These are phyloP conservation scores for Coendou prehensilis DNA, from an alignment of 2,797 vertebrate genomes.

Conservation along the genomic window DNA sequence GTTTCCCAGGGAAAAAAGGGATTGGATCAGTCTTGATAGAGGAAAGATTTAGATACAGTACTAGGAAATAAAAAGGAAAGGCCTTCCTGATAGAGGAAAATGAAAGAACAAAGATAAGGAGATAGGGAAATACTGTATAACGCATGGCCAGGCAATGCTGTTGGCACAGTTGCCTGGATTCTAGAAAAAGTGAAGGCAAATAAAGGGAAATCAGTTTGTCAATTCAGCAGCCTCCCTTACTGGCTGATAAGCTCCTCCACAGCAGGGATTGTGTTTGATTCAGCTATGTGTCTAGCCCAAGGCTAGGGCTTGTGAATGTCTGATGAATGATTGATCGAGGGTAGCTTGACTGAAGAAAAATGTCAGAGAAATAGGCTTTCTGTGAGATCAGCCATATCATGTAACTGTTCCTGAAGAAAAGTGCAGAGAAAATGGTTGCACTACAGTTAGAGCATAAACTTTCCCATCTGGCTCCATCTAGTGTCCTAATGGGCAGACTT, in stretches of 20 bases:
- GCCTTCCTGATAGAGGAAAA: neutral
- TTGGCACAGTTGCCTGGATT: neutral
- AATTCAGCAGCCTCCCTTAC: neutral
- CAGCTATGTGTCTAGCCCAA: slow-evolving; percentile 39
- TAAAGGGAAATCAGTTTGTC: slow-evolving; percentile 33
- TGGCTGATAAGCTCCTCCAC: neutral
- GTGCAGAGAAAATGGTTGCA: slow-evolving; percentile 75
- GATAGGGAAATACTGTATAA: neutral
- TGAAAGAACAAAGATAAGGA: slow-evolving; percentile 31
- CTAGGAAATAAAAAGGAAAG: neutral
- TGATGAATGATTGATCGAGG: slow-evolving; percentile 67
- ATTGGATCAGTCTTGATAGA: neutral
- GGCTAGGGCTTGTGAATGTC: slow-evolving; percentile 41
- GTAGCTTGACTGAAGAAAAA: slow-evolving; percentile 45
- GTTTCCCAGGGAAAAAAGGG: neutral
- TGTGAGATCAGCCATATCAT: slow-evolving; percentile 61
- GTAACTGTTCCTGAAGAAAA: slow-evolving; percentile 57
- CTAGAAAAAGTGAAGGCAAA: neutral
- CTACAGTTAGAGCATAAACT: slow-evolving; percentile 68
- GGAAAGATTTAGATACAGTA: slow-evolving; percentile 23
- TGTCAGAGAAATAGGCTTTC: slow-evolving; percentile 63
- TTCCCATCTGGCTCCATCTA: slow-evolving; percentile 84
- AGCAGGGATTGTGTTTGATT: slow-evolving; percentile 53
- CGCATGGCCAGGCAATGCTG: neutral
- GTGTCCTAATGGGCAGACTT: slow-evolving; percentile 78